Evolutionary conservation across 2,113 vertebrate species (phyloP).

Genomic region (Crotophaga sulcirostris): DNA sequence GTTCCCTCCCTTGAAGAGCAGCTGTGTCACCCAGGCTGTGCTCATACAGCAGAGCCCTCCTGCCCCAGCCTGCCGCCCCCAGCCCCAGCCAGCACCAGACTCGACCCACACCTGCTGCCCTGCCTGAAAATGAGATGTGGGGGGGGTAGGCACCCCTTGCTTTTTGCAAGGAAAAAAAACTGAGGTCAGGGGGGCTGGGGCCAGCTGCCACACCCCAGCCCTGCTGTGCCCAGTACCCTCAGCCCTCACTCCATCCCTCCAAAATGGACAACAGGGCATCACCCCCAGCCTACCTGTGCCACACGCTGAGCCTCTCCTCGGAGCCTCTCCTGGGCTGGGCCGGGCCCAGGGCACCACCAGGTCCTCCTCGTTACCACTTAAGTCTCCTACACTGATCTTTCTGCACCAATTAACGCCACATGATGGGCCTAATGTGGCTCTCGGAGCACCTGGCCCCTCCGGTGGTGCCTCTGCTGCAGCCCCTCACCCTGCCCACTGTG

Average conservation of each 20-base stretch:
- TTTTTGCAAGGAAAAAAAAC: too few relatives aligned
- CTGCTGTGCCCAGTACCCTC: fast-evolving
- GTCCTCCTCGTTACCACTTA: fast-evolving
- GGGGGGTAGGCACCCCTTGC: fast-evolving
- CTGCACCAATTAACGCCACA: background rate
- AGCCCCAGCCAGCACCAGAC: background rate
- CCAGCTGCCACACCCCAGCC: fast-evolving
- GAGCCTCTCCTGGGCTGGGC: background rate
- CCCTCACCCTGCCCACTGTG: background rate
- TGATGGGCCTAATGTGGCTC: background rate
- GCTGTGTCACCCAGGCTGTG: fast-evolving
- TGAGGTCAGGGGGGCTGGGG: background rate
- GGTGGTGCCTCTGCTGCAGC: fast-evolving
- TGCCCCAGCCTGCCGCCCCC: background rate
- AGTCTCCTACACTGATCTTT: background rate
- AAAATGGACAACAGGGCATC: background rate
- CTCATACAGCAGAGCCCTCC: fast-evolving
- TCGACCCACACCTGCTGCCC: background rate
- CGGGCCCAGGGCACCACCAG: background rate
- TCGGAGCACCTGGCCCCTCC: background rate
- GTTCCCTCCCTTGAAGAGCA: background rate
- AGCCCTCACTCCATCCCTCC: fast-evolving
- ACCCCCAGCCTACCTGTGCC: background rate
- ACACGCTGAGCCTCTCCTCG: fast-evolving
- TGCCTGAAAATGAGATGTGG: background rate